Evolutionary conservation across 2,888 invertebrate genomes (phyloP).

Genomic region (Physocephala rufipes): DNA sequence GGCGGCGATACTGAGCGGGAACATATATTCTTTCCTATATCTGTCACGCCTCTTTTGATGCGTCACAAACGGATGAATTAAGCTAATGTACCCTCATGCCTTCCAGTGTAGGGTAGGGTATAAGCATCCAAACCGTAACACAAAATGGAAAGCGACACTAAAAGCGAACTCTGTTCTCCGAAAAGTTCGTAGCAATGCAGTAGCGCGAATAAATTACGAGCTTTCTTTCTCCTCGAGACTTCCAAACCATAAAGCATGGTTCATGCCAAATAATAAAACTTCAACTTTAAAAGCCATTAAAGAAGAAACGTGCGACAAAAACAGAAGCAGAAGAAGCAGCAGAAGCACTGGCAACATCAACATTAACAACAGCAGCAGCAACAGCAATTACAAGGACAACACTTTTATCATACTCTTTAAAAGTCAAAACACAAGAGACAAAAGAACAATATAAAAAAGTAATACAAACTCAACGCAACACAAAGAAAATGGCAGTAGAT

Average conservation of each 20-base stretch:
- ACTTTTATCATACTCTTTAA: neutral
- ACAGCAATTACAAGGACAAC: neutral
- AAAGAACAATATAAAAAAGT: neutral
- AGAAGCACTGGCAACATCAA: neutral
- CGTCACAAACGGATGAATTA: no score
- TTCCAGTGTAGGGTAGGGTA: no score
- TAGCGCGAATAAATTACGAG: conserved; percentile 13
- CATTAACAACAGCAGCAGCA: neutral
- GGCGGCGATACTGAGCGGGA: no score
- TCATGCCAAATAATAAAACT: conserved; percentile 13
- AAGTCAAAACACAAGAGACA: conserved; percentile 8
- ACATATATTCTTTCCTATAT: no score
- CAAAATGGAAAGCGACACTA: conserved; percentile 22
- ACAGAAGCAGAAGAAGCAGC: neutral
- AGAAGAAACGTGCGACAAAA: neutral
- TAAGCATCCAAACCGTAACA: no score
- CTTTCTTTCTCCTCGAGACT: no score
- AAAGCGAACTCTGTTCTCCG: conserved; percentile 27
- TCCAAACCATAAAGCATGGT: neutral
- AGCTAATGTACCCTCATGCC: no score
- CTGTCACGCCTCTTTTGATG: no score
- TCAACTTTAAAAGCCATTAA: conserved; percentile 9
- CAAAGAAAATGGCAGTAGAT: neutral
- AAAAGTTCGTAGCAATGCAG: conserved; percentile 22
- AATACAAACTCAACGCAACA: neutral